Base-by-base conservation (phyloP, 1,140 invertebrate species). In the Triops cancriformis region DNA sequence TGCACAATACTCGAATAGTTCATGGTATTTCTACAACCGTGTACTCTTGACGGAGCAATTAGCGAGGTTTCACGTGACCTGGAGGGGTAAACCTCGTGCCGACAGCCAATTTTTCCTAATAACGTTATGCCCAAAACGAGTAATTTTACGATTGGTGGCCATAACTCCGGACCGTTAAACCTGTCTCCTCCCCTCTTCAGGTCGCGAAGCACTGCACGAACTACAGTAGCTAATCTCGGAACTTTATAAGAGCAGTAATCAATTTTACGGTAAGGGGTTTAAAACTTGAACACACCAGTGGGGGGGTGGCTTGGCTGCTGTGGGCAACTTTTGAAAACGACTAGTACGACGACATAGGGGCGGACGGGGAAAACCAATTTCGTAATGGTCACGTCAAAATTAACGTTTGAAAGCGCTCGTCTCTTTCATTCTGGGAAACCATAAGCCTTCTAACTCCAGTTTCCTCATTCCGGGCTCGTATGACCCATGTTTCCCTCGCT, bases 251-350 rank as follows among this genome's bases (percentile, higher is more conserved):
- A 64, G n/a, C 51, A 23, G n/a, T 23, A 64, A 64, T 64, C 51
- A 64, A 64, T 64, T 64, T 64, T 64, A 64, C 23, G 51, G 51
- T 64, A 64, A 64, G 23, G 51, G 51, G 51, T 23, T n/a, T 64
- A 23, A 18, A 23, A n/a, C 51, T 64, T 18, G 51, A 23, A 64
- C 23, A n/a, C 51, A 1, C 3, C 4, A 64, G 51, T n/a, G 6
- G n/a, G 51, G 23, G 23, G 0, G 51, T 23, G 23, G 10, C 14
- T 23, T 23, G 23, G 51, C 23, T 64, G 14, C 14, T 64, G 23
- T 18, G 18, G 14, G 51, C 10, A 64, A 23, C 9, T 64, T 64
- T 37, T 37, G 2, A 37, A n/a, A 37, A 37, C 31, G 31, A 37
- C 31, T 4, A 37, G 2, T 37, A 37, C 31, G 31, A 37, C 31